phyloP scores from a whole-genome alignment of 2,113 vertebrate genomes.

The Chionis minor region DNA sequence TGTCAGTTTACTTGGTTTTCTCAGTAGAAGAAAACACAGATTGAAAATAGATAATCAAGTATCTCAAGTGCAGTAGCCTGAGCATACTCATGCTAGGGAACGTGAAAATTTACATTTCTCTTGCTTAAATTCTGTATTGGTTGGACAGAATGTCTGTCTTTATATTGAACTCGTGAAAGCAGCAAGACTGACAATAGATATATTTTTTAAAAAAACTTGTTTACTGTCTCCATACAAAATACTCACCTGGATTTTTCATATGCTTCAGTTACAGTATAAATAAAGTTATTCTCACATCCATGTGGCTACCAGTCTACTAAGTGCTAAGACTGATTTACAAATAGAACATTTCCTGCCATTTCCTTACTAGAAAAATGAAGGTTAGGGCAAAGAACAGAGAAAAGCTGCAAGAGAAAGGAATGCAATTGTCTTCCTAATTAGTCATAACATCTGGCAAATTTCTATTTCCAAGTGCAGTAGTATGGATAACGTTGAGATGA shows the following conservation, averaged over 20 bases:
- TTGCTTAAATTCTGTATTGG: neutral
- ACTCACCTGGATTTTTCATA: neutral
- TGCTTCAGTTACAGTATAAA: neutral
- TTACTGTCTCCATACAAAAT: neutral
- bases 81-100: rapidly evolving
- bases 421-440: neutral
- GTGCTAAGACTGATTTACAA: neutral
- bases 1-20: neutral
- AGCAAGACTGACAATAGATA: neutral
- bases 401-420: neutral
- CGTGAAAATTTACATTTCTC: neutral
- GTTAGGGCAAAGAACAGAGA: neutral
- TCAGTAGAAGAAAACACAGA: neutral
- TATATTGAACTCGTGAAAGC: neutral
- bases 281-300: neutral
- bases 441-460: constrained; percentile 3
- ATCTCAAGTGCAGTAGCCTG: neutral
- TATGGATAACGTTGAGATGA: neutral
- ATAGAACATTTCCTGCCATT: neutral
- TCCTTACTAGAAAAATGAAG: neutral
- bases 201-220: neutral
- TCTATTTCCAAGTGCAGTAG: neutral
- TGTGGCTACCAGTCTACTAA: neutral
- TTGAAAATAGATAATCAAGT: neutral
- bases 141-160: neutral